phyloP scores from a whole-genome alignment of 2,797 vertebrate genomes.

The Myotis daubentonii region DNA sequence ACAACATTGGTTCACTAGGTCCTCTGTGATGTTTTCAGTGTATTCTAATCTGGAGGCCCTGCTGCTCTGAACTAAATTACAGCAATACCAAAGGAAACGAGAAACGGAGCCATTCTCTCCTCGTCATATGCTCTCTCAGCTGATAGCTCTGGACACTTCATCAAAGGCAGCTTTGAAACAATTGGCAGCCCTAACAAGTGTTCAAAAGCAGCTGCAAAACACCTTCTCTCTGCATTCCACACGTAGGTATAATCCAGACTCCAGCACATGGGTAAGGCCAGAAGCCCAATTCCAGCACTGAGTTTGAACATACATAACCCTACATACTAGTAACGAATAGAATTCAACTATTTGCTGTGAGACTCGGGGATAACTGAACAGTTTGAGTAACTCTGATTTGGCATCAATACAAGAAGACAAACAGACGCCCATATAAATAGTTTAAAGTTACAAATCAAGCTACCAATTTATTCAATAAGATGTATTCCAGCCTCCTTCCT shows the following conservation, averaged over 20 bases:
- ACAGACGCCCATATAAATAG: background rate
- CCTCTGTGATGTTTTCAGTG: background rate
- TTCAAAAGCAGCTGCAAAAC: slow-evolving; percentile 6
- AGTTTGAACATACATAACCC: background rate
- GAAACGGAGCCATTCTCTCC: background rate
- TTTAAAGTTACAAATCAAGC: slow-evolving; percentile 39
- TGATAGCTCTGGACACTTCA: background rate
- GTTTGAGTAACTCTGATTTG: background rate
- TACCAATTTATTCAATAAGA: slow-evolving; percentile 9
- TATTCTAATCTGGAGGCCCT: background rate
- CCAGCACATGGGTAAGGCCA: background rate
- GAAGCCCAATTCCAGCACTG: background rate
- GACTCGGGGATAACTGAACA: background rate
- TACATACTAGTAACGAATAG: background rate
- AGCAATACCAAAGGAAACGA: background rate
- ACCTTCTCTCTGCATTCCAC: background rate
- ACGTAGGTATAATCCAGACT: background rate
- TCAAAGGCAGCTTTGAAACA: slow-evolving; percentile 19
- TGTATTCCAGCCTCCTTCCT: background rate
- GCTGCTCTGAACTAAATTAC: background rate
- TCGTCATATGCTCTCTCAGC: background rate
- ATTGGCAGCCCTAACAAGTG: background rate
- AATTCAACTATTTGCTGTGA: background rate
- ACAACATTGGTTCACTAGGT: background rate
- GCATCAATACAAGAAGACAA: background rate